Base-by-base conservation (phyloP, 2,113 vertebrate genomes). In the Sterrhoptilus dennistouni region DNA sequence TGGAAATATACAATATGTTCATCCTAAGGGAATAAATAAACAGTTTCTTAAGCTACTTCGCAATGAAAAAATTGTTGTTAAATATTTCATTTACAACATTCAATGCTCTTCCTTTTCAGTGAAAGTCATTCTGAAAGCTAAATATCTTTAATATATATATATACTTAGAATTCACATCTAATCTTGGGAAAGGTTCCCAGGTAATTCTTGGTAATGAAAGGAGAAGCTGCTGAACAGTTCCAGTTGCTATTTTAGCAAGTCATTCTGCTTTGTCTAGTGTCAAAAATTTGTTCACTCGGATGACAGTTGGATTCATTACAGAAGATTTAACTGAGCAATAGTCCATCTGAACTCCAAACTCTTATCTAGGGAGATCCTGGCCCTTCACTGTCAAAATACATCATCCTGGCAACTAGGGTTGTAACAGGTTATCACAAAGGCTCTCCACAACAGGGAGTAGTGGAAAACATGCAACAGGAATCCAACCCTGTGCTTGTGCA, bases 241-340 rank as follows among this genome's bases (percentile, higher is more conserved):
- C 72, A 84, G 33, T 17, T 80, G 36, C n/a, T 95, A 64, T 94
- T 88, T 94, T 66, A 95, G 19, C 29, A 89, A 64, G 66, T 75
- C 56, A 64, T 89, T 57, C 11, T 89, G 66, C 11, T 87, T 60
- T 78, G 6, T 42, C n/a, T 49, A 70, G 61, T 75, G 24, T 81
- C 29, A 92, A 86, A 75, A 92, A 65, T 74, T 23, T 50, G 50
- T 47, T 89, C 52, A 36, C 21, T 61, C 2, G 1, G 54, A 47
- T 87, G 83, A 84, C 53, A 94, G 60, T 5, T 64, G 63, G 3
- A 42, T 85, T 54, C 71, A 27, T 84, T 87, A 69, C 74, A 65
- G 93, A 95, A 96, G 75, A 94, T 65, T 93, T 89, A 94, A 80
- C 56, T 49, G 31, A 93, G 53, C 45, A 95, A 40, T 45, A 71